phyloP scores from a whole-genome alignment of 2,888 invertebrate species.

The Chloromyia formosa region DNA sequence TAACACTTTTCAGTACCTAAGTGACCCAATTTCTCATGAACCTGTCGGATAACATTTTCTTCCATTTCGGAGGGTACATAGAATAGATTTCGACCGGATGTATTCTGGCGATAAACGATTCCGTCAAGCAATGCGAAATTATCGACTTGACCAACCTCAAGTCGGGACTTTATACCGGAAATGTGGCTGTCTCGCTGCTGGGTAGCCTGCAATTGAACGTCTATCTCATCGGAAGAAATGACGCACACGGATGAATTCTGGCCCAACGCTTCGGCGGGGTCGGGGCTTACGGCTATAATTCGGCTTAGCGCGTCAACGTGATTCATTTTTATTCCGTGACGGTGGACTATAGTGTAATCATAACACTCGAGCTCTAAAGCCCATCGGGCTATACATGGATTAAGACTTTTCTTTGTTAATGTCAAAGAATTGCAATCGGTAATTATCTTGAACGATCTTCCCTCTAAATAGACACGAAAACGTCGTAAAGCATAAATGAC shows the following conservation, averaged over 20 bases:
- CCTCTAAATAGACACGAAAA: constrained; percentile 54
- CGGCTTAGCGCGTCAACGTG: constrained; percentile 55
- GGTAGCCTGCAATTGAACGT: neutral
- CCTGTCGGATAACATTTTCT: constrained; percentile 45
- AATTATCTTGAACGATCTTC: constrained; percentile 51
- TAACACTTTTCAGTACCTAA: constrained; percentile 54
- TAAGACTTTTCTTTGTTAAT: constrained; percentile 51
- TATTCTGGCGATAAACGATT: too few relatives aligned
- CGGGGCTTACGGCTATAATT: too few relatives aligned
- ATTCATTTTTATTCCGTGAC: constrained; percentile 50
- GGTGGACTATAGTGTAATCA: constrained; percentile 48
- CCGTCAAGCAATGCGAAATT: too few relatives aligned
- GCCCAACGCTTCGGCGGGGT: constrained; percentile 54
- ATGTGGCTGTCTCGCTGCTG: constrained; percentile 3
- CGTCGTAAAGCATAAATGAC: constrained; percentile 39
- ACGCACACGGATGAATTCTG: constrained; percentile 19
- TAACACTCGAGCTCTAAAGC: constrained; percentile 48
- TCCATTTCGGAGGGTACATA: constrained; percentile 50
- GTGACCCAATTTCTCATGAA: constrained; percentile 54
- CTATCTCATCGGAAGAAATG: neutral
- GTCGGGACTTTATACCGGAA: neutral
- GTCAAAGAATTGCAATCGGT: constrained; percentile 45
- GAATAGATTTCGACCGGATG: too few relatives aligned
- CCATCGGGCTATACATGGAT: constrained; percentile 50
- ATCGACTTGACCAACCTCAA: neutral